These are phyloP conservation scores for Gulo gulo DNA, from an alignment of 2,113 vertebrate genomes.

Conservation along the genomic window DNA sequence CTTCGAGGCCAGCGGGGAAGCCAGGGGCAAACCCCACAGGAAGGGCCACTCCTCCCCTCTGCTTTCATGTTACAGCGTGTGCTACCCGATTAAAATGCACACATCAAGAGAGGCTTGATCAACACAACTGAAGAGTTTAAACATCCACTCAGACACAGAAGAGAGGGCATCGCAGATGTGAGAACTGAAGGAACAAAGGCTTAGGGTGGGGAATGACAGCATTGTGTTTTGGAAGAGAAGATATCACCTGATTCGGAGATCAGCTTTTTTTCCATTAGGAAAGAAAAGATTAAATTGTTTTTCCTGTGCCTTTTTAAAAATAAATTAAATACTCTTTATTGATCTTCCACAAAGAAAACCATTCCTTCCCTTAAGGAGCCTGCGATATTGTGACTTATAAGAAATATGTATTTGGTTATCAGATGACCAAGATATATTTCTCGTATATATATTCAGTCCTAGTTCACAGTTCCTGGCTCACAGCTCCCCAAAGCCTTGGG, in stretches of 20 bases:
- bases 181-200: background rate
- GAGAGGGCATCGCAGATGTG: background rate
- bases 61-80: background rate
- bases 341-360: constrained; percentile 24
- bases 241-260: constrained; percentile 4
- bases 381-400: background rate
- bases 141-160: background rate
- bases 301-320: background rate
- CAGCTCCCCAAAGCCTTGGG: background rate
- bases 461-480: background rate
- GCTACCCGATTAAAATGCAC: background rate
- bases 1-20: background rate
- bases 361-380: background rate
- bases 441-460: background rate
- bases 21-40: background rate
- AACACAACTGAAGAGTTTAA: background rate
- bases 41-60: background rate
- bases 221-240: background rate
- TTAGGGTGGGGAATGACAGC: rapidly evolving
- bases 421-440: background rate
- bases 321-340: constrained; percentile 31
- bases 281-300: background rate
- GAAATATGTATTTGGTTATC: background rate
- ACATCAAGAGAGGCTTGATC: background rate
- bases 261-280: background rate